These are phyloP conservation scores for Heliothis peltigera DNA, from an alignment of 2,888 invertebrate genomes.

Conservation along the genomic window DNA sequence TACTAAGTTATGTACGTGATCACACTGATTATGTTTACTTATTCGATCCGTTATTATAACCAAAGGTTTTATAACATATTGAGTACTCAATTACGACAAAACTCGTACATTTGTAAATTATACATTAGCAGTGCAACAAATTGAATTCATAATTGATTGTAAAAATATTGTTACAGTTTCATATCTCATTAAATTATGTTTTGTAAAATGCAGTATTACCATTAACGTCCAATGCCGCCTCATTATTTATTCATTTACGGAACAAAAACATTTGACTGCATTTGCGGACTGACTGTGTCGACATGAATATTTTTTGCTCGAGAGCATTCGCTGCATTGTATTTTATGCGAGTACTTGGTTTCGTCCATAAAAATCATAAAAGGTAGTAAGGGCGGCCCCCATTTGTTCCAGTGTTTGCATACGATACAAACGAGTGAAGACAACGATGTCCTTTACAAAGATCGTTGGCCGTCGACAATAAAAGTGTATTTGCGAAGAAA, in stretches of 20 bases:
- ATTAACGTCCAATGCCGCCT: slow-evolving; percentile 51
- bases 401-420: slow-evolving; percentile 87
- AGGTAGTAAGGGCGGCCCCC: slow-evolving; percentile 78
- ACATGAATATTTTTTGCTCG: slow-evolving; percentile 67
- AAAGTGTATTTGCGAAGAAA: slow-evolving; percentile 90
- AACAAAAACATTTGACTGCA: slow-evolving; percentile 65
- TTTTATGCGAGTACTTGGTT: slow-evolving; percentile 70
- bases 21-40: slow-evolving; percentile 38
- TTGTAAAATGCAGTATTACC: slow-evolving; percentile 48
- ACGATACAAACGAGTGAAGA: slow-evolving; percentile 84
- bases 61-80: slow-evolving; percentile 3
- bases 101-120: slow-evolving; percentile 12
- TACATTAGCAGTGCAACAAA: slow-evolving; percentile 36
- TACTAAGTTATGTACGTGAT: slow-evolving; percentile 42
- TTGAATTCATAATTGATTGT: slow-evolving; percentile 47
- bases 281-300: slow-evolving; percentile 60
- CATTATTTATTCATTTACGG: slow-evolving; percentile 61
- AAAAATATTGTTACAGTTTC: slow-evolving; percentile 55
- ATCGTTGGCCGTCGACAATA: slow-evolving; percentile 85
- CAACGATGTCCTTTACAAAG: slow-evolving; percentile 83
- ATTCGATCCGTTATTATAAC: slow-evolving; percentile 7
- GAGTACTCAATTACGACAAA: slow-evolving; percentile 18
- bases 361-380: slow-evolving; percentile 84
- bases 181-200: slow-evolving; percentile 53
- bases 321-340: slow-evolving; percentile 71